phyloP scores from a whole-genome alignment of 2,888 invertebrate genomes.

The Scaptomyza flava region DNA sequence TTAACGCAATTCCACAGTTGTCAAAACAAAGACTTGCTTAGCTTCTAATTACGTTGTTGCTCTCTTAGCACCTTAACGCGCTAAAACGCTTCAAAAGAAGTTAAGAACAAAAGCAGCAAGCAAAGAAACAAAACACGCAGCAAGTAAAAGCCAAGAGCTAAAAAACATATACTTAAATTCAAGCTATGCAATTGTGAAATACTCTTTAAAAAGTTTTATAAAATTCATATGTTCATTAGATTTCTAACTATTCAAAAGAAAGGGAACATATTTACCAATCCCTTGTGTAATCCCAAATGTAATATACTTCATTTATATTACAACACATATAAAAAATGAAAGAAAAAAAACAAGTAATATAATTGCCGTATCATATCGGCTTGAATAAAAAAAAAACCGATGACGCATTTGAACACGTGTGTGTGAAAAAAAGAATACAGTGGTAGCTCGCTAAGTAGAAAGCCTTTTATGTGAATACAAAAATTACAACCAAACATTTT shows the following conservation, averaged over 20 bases:
- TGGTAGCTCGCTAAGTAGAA: not conserved
- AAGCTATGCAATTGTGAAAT: not conserved
- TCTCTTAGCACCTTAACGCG: conserved; percentile 65
- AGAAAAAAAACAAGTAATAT: not conserved
- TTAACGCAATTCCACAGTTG: not conserved
- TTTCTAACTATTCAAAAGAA: too few species aligned
- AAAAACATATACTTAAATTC: not conserved
- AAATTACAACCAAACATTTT: too few species aligned
- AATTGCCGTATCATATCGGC: not conserved
- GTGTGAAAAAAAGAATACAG: not conserved
- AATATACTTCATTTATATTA: not conserved
- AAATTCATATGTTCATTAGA: too few species aligned
- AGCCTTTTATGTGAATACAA: too few species aligned
- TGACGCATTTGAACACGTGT: conserved; percentile 20
- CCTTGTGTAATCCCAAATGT: too few species aligned
- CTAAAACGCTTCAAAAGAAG: conserved; percentile 52
- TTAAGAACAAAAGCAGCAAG: conserved; percentile 16
- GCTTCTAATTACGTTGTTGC: conserved; percentile 67
- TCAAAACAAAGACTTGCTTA: not conserved
- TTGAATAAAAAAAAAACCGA: not conserved
- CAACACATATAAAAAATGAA: not conserved
- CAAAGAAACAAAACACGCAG: conserved; percentile 8
- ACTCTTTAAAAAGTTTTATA: conserved; percentile 4
- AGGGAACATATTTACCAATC: too few species aligned
- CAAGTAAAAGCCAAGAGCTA: not conserved